These are phyloP conservation scores for Heloderma charlesbogerti DNA, from an alignment of 2,113 vertebrate species.

Conservation along the genomic window DNA sequence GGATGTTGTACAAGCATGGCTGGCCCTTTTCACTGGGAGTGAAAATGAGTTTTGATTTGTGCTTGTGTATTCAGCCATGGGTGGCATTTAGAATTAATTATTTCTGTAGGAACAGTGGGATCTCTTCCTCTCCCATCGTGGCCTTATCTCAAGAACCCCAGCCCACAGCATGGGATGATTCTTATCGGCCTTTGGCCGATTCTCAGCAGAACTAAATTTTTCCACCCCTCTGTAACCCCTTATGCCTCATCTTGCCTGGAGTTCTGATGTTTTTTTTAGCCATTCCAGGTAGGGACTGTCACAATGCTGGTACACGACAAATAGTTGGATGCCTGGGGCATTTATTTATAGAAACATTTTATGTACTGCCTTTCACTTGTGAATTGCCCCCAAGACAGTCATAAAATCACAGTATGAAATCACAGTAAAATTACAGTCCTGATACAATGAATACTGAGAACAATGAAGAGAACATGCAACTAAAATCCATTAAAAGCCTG, in stretches of 20 bases:
- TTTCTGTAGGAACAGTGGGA: background rate
- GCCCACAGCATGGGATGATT: background rate
- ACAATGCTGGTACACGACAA: background rate
- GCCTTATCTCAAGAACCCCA: background rate
- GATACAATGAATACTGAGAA: background rate
- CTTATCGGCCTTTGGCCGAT: background rate
- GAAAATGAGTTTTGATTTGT: background rate
- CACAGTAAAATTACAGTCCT: background rate
- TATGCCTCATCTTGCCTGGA: background rate
- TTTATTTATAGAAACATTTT: background rate
- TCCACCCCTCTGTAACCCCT: background rate
- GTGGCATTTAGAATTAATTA: background rate
- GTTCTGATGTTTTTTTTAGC: background rate
- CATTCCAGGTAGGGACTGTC: background rate
- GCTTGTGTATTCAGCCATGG: background rate
- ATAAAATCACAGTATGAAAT: too few species aligned
- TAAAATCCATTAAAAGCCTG: background rate
- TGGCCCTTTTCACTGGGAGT: background rate
- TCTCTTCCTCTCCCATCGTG: background rate
- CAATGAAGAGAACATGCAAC: background rate
- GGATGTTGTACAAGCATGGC: background rate
- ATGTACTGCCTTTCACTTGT: background rate
- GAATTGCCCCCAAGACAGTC: background rate
- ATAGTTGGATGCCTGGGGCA: too few species aligned
- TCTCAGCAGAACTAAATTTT: background rate